These are phyloP conservation scores for Dynastes maya DNA, from an alignment of 2,888 invertebrate genomes.

Conservation along the genomic window DNA sequence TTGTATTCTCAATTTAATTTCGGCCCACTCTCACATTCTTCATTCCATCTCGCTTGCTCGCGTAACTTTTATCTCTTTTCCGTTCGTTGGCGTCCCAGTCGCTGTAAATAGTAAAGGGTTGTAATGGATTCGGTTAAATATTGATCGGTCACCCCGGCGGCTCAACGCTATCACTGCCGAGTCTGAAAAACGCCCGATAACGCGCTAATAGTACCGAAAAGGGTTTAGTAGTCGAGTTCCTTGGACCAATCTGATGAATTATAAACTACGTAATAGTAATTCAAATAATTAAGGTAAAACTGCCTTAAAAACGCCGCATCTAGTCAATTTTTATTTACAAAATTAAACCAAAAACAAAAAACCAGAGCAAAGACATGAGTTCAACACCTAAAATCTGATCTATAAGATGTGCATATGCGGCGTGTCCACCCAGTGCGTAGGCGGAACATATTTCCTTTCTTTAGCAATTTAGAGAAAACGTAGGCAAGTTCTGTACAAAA, in stretches of 20 bases:
- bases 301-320: too few relatives aligned
- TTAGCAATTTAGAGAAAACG: too few relatives aligned
- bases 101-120: slow-evolving; percentile 58
- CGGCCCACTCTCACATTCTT: slow-evolving; percentile 53
- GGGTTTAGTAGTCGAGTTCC: slow-evolving; percentile 50
- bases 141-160: slow-evolving; percentile 57
- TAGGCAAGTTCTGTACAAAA: too few relatives aligned
- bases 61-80: slow-evolving; percentile 25
- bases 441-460: too few relatives aligned
- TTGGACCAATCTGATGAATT: neutral
- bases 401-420: too few relatives aligned
- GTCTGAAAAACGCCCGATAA: slow-evolving; percentile 39
- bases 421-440: too few relatives aligned
- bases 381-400: too few relatives aligned
- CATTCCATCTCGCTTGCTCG: slow-evolving; percentile 50
- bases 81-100: slow-evolving; percentile 36
- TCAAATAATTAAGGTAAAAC: neutral
- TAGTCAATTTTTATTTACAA: too few relatives aligned
- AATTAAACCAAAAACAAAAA: too few relatives aligned
- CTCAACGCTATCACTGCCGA: slow-evolving; percentile 29
- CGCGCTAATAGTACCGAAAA: slow-evolving; percentile 47
- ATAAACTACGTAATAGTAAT: neutral
- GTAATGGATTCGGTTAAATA: slow-evolving; percentile 58
- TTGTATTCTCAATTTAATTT: slow-evolving; percentile 63
- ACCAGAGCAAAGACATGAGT: too few relatives aligned